phyloP scores from a whole-genome alignment of 2,113 vertebrate species.

The Chaetops frenatus region DNA sequence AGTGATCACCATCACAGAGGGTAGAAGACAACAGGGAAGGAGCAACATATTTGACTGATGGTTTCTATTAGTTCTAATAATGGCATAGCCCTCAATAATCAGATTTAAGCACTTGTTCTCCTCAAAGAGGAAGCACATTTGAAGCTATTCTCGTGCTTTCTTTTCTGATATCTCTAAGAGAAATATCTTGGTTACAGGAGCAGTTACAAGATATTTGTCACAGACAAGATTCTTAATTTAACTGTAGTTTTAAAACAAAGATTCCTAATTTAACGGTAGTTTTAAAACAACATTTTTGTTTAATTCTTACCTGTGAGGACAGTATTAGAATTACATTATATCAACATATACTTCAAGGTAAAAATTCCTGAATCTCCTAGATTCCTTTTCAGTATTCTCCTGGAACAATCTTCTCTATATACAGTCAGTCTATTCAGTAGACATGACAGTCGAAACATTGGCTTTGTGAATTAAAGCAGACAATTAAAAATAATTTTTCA shows the following conservation, averaged over 20 bases:
- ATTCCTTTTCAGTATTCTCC: not conserved
- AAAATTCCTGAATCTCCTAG: not conserved
- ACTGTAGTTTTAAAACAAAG: not conserved
- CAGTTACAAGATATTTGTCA: not conserved
- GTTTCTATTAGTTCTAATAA: not conserved
- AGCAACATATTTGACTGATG: not conserved
- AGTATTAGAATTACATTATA: not conserved
- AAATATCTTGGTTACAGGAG: not conserved
- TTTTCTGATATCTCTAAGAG: not conserved
- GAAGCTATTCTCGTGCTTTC: not conserved
- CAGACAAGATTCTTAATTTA: not conserved
- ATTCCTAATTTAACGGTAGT: not conserved
- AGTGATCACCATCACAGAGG: not conserved
- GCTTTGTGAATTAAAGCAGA: not conserved
- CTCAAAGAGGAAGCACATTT: not conserved
- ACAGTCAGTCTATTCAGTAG: not conserved
- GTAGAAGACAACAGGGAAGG: not conserved
- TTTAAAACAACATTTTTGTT: not conserved
- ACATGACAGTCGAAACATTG: not conserved
- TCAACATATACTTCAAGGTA: not conserved
- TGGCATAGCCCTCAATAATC: not conserved
- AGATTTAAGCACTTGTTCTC: not conserved
- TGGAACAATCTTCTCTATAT: not conserved
- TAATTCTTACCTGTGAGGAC: not conserved
- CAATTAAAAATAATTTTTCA: not conserved